These are phyloP conservation scores for Lucilia sericata DNA, from an alignment of 1,140 invertebrate genomes.

Conservation along the genomic window DNA sequence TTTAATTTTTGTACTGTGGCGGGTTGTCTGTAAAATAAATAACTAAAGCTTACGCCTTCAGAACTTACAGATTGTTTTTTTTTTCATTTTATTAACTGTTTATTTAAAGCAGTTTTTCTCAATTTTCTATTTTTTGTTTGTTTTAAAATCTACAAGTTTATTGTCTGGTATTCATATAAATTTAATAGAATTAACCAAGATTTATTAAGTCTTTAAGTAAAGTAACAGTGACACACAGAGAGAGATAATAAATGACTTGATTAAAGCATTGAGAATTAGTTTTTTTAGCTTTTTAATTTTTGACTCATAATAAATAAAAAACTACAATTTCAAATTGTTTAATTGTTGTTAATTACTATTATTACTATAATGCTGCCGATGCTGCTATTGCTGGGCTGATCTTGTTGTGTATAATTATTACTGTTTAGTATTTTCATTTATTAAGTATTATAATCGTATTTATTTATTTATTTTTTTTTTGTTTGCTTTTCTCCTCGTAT, in stretches of 20 bases:
- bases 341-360: conserved; percentile 29
- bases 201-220: background rate
- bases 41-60: conserved; percentile 13
- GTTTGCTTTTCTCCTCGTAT: background rate
- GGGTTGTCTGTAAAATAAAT: background rate
- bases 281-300: background rate
- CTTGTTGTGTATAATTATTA: background rate
- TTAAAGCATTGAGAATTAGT: background rate
- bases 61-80: conserved; percentile 1
- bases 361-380: background rate
- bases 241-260: too few relatives aligned
- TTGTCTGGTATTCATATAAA: conserved; percentile 12
- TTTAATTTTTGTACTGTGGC: background rate
- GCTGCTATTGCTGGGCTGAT: background rate
- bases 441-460: background rate
- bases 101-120: background rate
- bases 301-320: background rate
- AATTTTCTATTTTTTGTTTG: background rate
- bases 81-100: conserved; percentile 14
- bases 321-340: background rate
- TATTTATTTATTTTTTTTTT: background rate
- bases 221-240: background rate
- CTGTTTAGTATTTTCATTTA: too few relatives aligned
- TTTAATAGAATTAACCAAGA: conserved; percentile 19
- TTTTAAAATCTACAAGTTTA: background rate